These are phyloP conservation scores for Mustela nigripes DNA, from an alignment of 2,113 vertebrate genomes.

Conservation along the genomic window DNA sequence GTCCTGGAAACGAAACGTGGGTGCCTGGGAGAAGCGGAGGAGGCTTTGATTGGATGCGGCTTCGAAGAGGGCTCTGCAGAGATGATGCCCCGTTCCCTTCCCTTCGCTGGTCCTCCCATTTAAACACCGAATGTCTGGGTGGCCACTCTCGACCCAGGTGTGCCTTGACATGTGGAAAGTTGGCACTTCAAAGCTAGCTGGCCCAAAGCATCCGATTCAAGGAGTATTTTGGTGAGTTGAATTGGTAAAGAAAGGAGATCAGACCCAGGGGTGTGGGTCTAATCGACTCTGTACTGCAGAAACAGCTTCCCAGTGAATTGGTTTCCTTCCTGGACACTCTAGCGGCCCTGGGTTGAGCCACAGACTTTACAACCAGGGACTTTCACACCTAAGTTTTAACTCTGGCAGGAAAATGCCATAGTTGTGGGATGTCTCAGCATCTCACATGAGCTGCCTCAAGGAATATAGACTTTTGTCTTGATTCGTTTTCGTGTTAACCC, in stretches of 20 bases:
- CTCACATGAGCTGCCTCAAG: fast-evolving
- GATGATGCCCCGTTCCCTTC: fast-evolving
- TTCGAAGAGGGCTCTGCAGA: neutral
- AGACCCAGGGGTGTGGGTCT: fast-evolving
- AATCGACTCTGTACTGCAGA: fast-evolving
- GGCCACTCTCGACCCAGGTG: neutral
- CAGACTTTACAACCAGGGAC: fast-evolving
- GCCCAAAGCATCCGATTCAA: neutral
- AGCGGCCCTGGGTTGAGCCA: fast-evolving
- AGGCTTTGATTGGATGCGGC: neutral
- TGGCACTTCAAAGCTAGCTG: neutral
- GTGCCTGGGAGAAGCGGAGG: neutral
- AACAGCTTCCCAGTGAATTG: fast-evolving
- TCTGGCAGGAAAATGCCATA: too few relatives aligned
- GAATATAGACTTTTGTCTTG: neutral
- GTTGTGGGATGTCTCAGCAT: fast-evolving
- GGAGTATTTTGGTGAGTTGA: neutral
- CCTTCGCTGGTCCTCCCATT: neutral
- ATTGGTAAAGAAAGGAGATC: neutral
- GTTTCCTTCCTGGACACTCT: fast-evolving
- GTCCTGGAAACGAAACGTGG: fast-evolving
- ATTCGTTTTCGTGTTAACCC: fast-evolving
- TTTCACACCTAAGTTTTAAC: neutral
- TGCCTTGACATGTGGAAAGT: fast-evolving
- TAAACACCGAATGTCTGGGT: fast-evolving